phyloP scores from a whole-genome alignment of 2,888 invertebrate genomes.

The Drosophila tanythrix region DNA sequence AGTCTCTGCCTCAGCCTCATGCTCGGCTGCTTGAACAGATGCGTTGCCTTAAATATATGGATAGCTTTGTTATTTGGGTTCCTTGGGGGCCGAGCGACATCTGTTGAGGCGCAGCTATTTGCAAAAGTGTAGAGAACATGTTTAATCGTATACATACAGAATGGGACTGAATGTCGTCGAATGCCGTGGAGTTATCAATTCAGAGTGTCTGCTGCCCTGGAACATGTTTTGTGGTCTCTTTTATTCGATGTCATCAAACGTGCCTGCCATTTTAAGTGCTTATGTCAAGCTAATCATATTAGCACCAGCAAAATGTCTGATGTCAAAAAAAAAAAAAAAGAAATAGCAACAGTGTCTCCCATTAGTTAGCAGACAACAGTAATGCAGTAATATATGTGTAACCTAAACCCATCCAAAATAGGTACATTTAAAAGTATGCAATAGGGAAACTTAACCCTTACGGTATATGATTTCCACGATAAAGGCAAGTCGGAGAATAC shows the following conservation, averaged over 20 bases:
- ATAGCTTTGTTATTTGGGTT: background rate
- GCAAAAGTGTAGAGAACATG: background rate
- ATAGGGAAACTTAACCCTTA: too few species aligned
- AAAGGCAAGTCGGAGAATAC: too few species aligned
- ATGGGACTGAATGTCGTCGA: too few species aligned
- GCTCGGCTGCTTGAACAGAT: background rate
- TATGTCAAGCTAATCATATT: constrained; percentile 67
- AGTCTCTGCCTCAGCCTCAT: background rate
- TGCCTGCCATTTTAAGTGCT: constrained; percentile 65
- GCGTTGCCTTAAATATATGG: constrained; percentile 1
- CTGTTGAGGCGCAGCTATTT: constrained; percentile 5
- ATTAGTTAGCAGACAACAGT: background rate
- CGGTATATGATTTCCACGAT: background rate
- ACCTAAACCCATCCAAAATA: background rate
- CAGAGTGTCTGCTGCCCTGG: constrained; percentile 25
- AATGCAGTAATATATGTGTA: background rate
- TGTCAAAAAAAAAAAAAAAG: constrained; percentile 24
- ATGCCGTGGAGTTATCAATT: background rate
- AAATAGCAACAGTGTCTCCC: background rate
- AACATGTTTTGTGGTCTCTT: constrained; percentile 50
- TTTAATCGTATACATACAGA: background rate
- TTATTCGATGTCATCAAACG: constrained; percentile 67
- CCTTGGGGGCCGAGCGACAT: background rate
- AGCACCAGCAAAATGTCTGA: constrained; percentile 49
- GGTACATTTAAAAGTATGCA: background rate